Percentiles rank a stretch among this genome's conserved stretches.
These are phyloP conservation scores for Pachycephus smyrnensis DNA, from an alignment of 2,888 invertebrate species.

Conservation along the genomic window DNA sequence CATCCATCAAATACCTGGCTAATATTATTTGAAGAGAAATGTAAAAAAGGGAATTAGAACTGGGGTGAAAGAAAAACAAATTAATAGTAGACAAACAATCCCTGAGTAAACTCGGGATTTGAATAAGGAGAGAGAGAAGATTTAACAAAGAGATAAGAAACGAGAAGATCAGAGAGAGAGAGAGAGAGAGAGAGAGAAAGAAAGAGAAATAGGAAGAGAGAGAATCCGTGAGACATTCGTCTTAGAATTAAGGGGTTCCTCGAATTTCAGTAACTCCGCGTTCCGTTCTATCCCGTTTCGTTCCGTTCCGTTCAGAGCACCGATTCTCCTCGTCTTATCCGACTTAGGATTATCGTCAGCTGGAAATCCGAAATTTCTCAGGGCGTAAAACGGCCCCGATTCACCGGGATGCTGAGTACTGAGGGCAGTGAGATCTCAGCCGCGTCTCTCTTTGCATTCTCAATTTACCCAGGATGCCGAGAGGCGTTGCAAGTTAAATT, in stretches of 20 bases:
- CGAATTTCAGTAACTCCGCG: neutral
- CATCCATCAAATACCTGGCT: neutral
- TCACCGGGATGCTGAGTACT: neutral
- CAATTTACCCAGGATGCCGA: constrained; percentile 11
- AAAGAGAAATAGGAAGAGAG: constrained; percentile 12
- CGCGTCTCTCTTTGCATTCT: constrained; percentile 1
- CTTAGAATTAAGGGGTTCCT: neutral
- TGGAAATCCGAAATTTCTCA: neutral
- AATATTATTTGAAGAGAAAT: neutral
- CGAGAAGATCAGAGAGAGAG: constrained; percentile 13
- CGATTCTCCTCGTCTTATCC: neutral
- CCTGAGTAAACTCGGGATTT: neutral
- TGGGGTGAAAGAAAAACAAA: neutral
- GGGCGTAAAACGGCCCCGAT: neutral
- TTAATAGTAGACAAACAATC: neutral
- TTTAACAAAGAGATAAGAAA: neutral
- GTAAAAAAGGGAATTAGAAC: neutral
- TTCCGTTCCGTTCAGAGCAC: neutral
- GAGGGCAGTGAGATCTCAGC: neutral
- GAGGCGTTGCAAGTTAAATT: constrained; percentile 47
- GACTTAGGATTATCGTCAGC: neutral
- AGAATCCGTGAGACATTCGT: neutral
- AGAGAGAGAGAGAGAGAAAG: constrained; percentile 11
- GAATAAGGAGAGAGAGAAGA: constrained; percentile 6
- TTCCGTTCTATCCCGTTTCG: neutral